Evolutionary conservation across 1,140 invertebrate species (phyloP), one percentile per base, ranked within the genome.

Genomic region (Tribolium madens): DNA sequence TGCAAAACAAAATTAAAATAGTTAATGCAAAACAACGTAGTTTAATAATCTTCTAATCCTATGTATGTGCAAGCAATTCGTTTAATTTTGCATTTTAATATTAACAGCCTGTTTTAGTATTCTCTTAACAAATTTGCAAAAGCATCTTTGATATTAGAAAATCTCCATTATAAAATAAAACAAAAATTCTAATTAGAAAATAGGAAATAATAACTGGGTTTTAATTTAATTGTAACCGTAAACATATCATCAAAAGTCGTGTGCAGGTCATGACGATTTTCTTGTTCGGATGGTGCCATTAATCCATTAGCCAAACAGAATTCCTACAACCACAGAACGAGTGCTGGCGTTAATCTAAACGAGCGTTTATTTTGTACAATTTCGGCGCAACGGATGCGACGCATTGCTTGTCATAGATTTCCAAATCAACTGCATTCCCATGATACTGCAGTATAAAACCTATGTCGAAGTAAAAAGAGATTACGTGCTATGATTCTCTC

Each of bases 311-410:
- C 57, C 57, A 64, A 64, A 64, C 57, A 64, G 57, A 26, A 64
- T 33, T 33, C 10, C 18, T 33, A 12, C 31, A 64, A 64, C 57
- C 57, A 13, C 57, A 64, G 13, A 64, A 64, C 57, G 57, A 64
- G 57, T 64, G 57, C 57, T 47, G 36, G 68, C 47, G 68, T 71
- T 71, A 71, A 71, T 71, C 47, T 71, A 71, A 71, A 71, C 47
- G 47, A 71, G 42, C 68, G 31, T 71, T 71, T 71, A 71, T 71
- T 71, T 47, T n/a, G 36, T 14, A 21, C 68, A 48, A 36, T 71
- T 71, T 47, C 68, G 47, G 36, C 21, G 64, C 33, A 13, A 18
- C 47, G 68, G 68, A 47, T 71, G 36, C 36, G 47, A 47, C 68
- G 68, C 68, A 31, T 47, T 71, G 36, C 36, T 42, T 36, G 47